These are phyloP conservation scores for Sebastes nivosus DNA, from an alignment of 2,797 vertebrate genomes.

Conservation along the genomic window DNA sequence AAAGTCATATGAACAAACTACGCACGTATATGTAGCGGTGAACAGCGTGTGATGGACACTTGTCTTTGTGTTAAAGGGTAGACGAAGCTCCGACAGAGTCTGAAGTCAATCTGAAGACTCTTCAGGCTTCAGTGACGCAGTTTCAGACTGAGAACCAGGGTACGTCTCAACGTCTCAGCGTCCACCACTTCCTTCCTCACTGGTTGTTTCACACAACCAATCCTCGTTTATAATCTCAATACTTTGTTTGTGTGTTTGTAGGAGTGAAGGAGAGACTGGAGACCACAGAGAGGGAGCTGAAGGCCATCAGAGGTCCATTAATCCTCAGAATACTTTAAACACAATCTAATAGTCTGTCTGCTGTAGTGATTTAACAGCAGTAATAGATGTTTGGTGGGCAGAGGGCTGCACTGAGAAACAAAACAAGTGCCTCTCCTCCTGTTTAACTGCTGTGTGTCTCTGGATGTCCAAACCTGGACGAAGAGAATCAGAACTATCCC, in stretches of 20 bases:
- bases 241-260: neutral
- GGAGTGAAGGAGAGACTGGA: slow-evolving; percentile 37
- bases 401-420: no score
- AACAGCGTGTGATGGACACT: neutral
- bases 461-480: no score
- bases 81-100: neutral
- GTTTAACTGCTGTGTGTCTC: no score
- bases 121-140: slow-evolving; percentile 23
- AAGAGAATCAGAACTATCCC: no score
- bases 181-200: neutral
- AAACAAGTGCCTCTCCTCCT: no score
- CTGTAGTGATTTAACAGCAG: neutral
- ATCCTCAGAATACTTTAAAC: neutral
- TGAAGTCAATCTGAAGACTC: slow-evolving; percentile 13
- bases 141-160: slow-evolving; percentile 38
- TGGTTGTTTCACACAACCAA: neutral
- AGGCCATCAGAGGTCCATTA: slow-evolving; percentile 35
- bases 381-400: no score
- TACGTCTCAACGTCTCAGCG: neutral
- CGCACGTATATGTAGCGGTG: no score
- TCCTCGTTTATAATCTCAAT: neutral
- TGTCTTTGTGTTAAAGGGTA: slow-evolving; percentile 9
- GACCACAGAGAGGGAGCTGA: slow-evolving; percentile 46
- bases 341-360: neutral
- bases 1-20: neutral